Base-by-base conservation (phyloP, 1,140 invertebrate species). In the Drosophila pallidifrons region DNA sequence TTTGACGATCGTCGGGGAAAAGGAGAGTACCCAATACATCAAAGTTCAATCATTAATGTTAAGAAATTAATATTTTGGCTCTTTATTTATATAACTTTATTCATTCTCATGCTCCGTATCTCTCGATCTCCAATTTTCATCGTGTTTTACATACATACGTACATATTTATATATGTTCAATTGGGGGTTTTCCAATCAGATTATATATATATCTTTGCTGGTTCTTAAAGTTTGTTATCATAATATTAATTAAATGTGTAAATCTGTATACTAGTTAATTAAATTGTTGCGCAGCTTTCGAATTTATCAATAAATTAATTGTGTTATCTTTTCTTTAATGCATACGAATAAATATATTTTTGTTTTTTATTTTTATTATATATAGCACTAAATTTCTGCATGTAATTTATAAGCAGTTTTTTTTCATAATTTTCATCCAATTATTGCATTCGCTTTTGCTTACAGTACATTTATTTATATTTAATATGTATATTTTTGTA, bases 321-420 rank as follows among this genome's bases (percentile, higher is more conserved):
- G 28, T 70, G 47, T 72, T 75, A 71, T 51, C 59, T 79, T 86
- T 82, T 76, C 52, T 64, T 75, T 81, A 79, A 79, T 79, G 72
- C 68, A 82, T 76, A 83, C 75, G 83, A 88, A 87, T 82, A 87
- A 88, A 87, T 87, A 87, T 79, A 63, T 77, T 49, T 82, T 20
- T 61, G 10, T 75, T 35, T 72, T 58, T 57, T 80, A 46, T 58
- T 43, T 65, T 41, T 67, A 70, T 82, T 83, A 60, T 79, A 71
- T 88, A 87, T 88, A 87, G 82, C 82, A 87, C 82, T 87, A 87
- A 71, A 64, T 80, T 88, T 79, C 69, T 88, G 82, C 82, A 75
- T 59, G 58, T 88, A 74, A 83, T 79, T 83, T 70, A 58, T 80
- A 87, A 87, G 83, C 83, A 87, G 51, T 88, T 82, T 60, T 51